Evolutionary conservation across 2,113 vertebrate species (phyloP), one percentile per base, ranked within the genome.

Genomic region (Sceloporus tristichus): DNA sequence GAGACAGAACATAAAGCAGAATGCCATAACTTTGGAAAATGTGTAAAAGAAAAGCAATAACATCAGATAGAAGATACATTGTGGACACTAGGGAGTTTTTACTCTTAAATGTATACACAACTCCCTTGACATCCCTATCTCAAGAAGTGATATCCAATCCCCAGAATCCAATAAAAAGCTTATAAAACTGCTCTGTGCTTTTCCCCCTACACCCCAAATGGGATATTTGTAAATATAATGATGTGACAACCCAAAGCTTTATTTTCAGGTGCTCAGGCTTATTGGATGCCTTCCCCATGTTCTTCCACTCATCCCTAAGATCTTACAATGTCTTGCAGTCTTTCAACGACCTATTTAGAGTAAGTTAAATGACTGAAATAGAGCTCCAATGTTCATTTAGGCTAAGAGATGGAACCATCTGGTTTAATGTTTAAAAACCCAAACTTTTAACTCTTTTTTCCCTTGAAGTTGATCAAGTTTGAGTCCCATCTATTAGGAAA

Each of bases 221-320:
- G 21, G n/a, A 74, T 79, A 48, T 19, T 7, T 79, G 11, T 82
- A 74, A 4, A 42, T 78, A 29, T 0, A 85, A 40, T 10, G 1
- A 40, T 85, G 87, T 68, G 59, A 23, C 40, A 90, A 48, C 53
- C 18, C 42, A 82, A 90, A 84, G 34, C 56, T 87, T 90, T 84
- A 84, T 85, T 90, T 93, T 71, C 82, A 88, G 80, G 71, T 90
- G 27, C 85, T 88, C 65, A 80, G 86, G 34, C 3, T 19, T 14
- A 4, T 66, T 3, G 70, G 59, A 38, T 54, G 1, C 34, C 25
- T 9, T 8, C 8, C 21, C 6, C 7, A 27, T 70, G 68, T 3
- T 71, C 27, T 9, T 29, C 68, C 68, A 23, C 59, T 14, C 7
- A 48, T 48, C 65, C n/a, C 34, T 81, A 40, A 62, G 56, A 25